A percentile compares a stretch with the other conserved stretches of the same genome.
Evolutionary conservation across 1,140 invertebrate species (phyloP).

Genomic region (Ephestia elutella): DNA sequence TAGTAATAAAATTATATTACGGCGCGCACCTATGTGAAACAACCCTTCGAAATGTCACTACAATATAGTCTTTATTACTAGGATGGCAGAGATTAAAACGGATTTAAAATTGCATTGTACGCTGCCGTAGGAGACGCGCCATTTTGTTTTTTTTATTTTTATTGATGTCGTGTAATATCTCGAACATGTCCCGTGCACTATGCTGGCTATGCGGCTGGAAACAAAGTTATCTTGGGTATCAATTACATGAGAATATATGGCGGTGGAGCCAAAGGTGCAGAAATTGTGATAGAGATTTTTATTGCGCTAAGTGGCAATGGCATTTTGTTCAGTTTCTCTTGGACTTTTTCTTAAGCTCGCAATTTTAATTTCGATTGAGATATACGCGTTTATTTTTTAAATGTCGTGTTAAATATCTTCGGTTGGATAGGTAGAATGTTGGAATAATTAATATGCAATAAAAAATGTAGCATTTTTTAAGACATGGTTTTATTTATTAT

Average conservation of each 20-base stretch:
- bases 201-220: slow-evolving; percentile 21
- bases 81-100: slow-evolving; percentile 16
- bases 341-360: not conserved
- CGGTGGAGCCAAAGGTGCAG: not conserved
- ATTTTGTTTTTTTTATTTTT: slow-evolving; percentile 29
- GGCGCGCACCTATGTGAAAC: slow-evolving; percentile 20
- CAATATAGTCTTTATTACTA: slow-evolving; percentile 17
- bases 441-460: not conserved
- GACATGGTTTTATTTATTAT: not conserved
- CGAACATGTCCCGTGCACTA: slow-evolving; percentile 29
- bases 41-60: slow-evolving; percentile 9
- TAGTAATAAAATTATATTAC: slow-evolving; percentile 44
- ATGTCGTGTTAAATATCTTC: not conserved
- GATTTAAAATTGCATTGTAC: slow-evolving; percentile 17
- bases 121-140: slow-evolving; percentile 22
- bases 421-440: not conserved
- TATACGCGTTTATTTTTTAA: slow-evolving; percentile 1
- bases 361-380: not conserved
- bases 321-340: slow-evolving; percentile 3
- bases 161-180: slow-evolving; percentile 9
- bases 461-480: not conserved
- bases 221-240: slow-evolving; percentile 5
- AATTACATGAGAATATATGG: slow-evolving; percentile 8
- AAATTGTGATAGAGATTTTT: slow-evolving; percentile 2
- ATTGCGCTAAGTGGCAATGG: slow-evolving; percentile 4